These are phyloP conservation scores for Ptychoptera contaminata DNA, from an alignment of 2,888 invertebrate species.

Conservation along the genomic window DNA sequence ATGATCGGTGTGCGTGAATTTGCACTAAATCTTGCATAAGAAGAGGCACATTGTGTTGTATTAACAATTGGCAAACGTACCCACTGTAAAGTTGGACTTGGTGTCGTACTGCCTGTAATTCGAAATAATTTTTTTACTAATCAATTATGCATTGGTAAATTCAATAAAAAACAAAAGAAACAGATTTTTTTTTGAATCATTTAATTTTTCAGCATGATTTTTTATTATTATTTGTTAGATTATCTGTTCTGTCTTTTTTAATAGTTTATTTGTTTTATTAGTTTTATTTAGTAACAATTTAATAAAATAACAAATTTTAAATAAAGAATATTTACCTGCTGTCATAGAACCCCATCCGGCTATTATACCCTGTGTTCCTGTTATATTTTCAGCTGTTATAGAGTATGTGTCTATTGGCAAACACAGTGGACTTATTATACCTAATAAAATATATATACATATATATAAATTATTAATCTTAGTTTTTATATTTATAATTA, in stretches of 20 bases:
- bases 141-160: too few relatives aligned
- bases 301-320: too few relatives aligned
- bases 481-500: background rate
- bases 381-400: slow-evolving; percentile 24
- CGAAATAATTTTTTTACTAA: too few relatives aligned
- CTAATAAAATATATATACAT: slow-evolving; percentile 11
- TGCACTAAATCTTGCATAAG: slow-evolving; percentile 27
- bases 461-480: background rate
- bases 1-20: slow-evolving; percentile 29
- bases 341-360: slow-evolving; percentile 65
- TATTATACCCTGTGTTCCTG: slow-evolving; percentile 38
- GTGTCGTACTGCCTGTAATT: slow-evolving; percentile 8
- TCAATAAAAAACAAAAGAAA: too few relatives aligned
- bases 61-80: slow-evolving; percentile 31
- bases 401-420: slow-evolving; percentile 28
- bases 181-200: too few relatives aligned
- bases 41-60: slow-evolving; percentile 25
- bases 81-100: slow-evolving; percentile 27
- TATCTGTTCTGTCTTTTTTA: background rate
- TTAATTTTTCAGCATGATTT: background rate
- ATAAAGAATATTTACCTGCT: slow-evolving; percentile 27
- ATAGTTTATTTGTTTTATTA: background rate
- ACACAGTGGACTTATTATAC: slow-evolving; percentile 33
- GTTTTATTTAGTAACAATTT: background rate
- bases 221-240: background rate